A percentile compares a stretch with the other conserved stretches of the same genome.
Evolutionary conservation across 2,888 invertebrate genomes (phyloP).

Genomic region (Cyclophora albipunctata): DNA sequence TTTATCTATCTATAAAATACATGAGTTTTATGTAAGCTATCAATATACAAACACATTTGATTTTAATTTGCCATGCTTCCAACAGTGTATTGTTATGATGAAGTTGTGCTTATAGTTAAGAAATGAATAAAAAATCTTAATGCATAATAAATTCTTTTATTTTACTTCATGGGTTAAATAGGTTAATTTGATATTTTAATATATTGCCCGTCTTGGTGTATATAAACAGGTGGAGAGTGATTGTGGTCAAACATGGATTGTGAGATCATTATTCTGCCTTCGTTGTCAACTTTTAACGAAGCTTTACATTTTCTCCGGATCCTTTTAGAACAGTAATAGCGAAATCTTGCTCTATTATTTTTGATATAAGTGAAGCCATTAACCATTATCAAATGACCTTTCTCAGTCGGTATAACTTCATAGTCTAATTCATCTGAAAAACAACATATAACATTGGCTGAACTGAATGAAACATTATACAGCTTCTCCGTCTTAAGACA

Average conservation of each 20-base stretch:
- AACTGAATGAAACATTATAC: no score
- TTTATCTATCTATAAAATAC: no score
- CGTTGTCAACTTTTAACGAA: background rate
- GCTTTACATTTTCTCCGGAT: background rate
- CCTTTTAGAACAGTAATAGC: constrained; percentile 19
- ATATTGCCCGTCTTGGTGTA: background rate
- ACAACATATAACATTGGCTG: background rate
- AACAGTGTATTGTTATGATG: no score
- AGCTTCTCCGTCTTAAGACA: no score
- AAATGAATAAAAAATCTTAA: background rate
- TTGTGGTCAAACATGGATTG: background rate
- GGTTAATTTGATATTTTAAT: background rate
- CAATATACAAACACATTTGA: no score
- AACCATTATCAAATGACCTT: constrained; percentile 12
- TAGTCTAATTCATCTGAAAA: background rate
- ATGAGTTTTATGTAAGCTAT: no score
- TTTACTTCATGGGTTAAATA: background rate
- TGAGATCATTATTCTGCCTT: background rate
- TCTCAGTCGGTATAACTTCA: background rate
- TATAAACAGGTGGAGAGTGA: background rate
- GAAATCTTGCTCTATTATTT: constrained; percentile 3
- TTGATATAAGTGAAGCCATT: constrained; percentile 21
- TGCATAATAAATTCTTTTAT: background rate
- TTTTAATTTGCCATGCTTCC: no score
- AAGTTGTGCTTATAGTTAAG: background rate